Evolutionary conservation across 2,888 invertebrate genomes (phyloP), one percentile per base, ranked within the genome.

Genomic region (Drosophila multiciliata): DNA sequence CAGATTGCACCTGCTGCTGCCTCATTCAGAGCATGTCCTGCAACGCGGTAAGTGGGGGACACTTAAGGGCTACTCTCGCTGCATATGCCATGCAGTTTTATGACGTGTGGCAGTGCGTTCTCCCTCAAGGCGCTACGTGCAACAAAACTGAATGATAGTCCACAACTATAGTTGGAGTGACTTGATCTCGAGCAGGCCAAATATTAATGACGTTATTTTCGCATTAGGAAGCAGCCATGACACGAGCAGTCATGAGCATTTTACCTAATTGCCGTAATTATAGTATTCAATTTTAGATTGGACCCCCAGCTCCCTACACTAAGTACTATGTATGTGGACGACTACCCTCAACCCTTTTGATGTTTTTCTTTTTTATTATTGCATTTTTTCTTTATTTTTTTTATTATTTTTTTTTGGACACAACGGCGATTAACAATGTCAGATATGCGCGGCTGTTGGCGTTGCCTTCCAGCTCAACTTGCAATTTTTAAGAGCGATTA

Each of bases 181-280:
- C 35, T 57, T 12, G 36, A 26, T 61, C 57, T 65, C 29, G 55
- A n/a, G 50, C 35, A 59, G 55, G 53, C 33, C 53, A 62, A 79
- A 76, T 73, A 87, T 87, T 87, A 87, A 87, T 87, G 82, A 87
- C 84, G 86, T 89, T 82, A 87, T 87, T 89, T 87, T 87, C 86
- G 86, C 78, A 89, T 87, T 89, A 89, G 82, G 89, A 87, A 89
- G 89, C 82, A 87, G 87, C 89, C 87, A 83, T 87, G 89, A 87
- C 87, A 83, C 80, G 78, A 76, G 78, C 88, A 87, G 70, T 84
- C 86, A 87, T 82, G 83, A 89, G 86, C 87, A 87, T 87, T 87
- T 89, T 83, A 48, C 86, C 78, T 87, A 87, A 87, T 89, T 87
- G 80, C 77, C 72, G 38, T 80, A 87, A 87, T 87, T 89, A 87